Evolutionary conservation across 2,888 invertebrate genomes (phyloP), one percentile per base, ranked within the genome.

Genomic region (Leptogaster cylindrica): DNA sequence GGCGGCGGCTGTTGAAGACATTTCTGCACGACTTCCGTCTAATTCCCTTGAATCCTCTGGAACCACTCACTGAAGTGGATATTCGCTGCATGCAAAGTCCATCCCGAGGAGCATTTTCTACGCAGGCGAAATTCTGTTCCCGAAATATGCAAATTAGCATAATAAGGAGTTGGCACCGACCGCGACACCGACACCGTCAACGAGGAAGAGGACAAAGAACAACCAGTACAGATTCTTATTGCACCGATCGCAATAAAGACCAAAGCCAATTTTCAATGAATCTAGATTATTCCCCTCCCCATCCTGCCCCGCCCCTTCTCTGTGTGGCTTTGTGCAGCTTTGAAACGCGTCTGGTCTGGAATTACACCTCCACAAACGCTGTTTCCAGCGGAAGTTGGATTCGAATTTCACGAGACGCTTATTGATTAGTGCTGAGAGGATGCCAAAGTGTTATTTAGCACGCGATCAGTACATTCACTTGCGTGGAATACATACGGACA

Each of bases 391-490:
- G 55, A 55, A 55, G 55, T 55, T 55, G 12, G 25, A 50, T 36
- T 55, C 39, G 36, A 55, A 20, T 20, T 23, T 33, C 39, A 55
- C 55, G 55, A 55, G 55, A 31, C 55, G 18, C 55, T 55, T 55
- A 55, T 55, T 55, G 55, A 55, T 55, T 55, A 55, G 39, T 33
- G 23, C 20, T 3, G 28, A 18, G 39, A 55, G 55, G 36, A 55
- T 33, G 1, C 36, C 23, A 36, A 55, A 68, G 65, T 65, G 65
- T 50, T 50, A 50, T 55, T 33, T 51, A 61, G 68, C 68, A 68
- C 68, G 68, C 68, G 68, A 68, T 58, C 68, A 36, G 51, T 64
- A 50, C 28, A 23, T 20, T 28, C 41, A 27, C 27, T 25, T 41
- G 44, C 44, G 44, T 28, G 61, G 39, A 55, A 55, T 36, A 55